Evolutionary conservation across 1,140 invertebrate genomes (phyloP).

Genomic region (Dreissena polymorpha): DNA sequence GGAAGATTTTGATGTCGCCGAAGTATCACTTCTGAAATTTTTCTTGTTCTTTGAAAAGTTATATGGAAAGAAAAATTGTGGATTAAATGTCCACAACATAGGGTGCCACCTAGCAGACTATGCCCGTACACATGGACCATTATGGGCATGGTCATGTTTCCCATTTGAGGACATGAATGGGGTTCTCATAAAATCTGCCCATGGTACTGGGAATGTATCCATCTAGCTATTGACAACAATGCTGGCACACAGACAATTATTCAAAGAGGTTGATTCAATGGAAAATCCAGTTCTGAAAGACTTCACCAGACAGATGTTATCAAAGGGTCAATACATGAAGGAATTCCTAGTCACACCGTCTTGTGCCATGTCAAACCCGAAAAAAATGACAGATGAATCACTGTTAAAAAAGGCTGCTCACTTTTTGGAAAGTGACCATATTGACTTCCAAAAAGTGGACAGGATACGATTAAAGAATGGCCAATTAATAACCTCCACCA

Average conservation of each 20-base stretch:
- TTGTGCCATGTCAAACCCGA: too few species aligned
- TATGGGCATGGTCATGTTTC: slow-evolving; percentile 44
- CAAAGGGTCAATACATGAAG: not conserved
- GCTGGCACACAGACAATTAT: not conserved
- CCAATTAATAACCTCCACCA: too few species aligned
- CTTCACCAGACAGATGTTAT: not conserved
- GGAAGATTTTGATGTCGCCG: slow-evolving; percentile 34
- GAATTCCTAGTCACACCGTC: too few species aligned
- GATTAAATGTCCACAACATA: slow-evolving; percentile 35
- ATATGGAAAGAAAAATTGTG: slow-evolving; percentile 17
- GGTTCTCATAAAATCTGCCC: not conserved
- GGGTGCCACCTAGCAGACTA: slow-evolving; percentile 11
- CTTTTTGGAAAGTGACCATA: too few species aligned
- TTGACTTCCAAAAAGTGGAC: too few species aligned
- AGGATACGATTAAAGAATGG: too few species aligned
- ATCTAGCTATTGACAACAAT: not conserved
- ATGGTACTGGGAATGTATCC: slow-evolving; percentile 26
- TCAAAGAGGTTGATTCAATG: not conserved
- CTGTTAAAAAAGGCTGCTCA: too few species aligned
- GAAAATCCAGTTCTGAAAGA: not conserved
- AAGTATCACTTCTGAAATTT: slow-evolving; percentile 18
- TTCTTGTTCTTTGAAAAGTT: slow-evolving; percentile 29
- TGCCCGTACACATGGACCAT: slow-evolving; percentile 1
- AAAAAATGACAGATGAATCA: too few species aligned
- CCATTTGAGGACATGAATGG: slow-evolving; percentile 40